Conservation (phyloP, 2,888 invertebrate genomes). For the Cenopis cana region DNA sequence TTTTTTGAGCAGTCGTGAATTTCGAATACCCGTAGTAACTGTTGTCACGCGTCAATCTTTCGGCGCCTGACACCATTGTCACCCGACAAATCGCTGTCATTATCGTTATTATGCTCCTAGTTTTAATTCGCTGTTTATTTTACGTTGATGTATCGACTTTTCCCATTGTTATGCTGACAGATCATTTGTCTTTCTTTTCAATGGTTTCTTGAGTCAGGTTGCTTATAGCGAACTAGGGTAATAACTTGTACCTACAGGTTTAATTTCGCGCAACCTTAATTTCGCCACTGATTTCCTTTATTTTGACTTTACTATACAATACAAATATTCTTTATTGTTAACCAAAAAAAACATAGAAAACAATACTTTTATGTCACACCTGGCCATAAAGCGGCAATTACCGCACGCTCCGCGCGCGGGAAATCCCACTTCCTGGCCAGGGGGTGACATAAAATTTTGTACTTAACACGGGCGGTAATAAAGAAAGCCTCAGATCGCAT, state of each 20-base stretch:
- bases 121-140: slow-evolving; percentile 33
- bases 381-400: no score
- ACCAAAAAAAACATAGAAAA: no score
- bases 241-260: not conserved
- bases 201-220: slow-evolving; percentile 1
- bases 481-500: no score
- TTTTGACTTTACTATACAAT: no score
- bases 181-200: slow-evolving; percentile 14
- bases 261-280: not conserved
- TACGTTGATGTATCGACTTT: slow-evolving; percentile 17
- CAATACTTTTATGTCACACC: no score
- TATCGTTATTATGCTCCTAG: slow-evolving; percentile 15
- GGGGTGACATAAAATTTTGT: no score
- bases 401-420: no score
- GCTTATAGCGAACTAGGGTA: not conserved
- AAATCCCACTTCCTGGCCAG: no score
- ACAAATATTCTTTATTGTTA: no score
- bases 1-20: not conserved
- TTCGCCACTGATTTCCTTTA: not conserved
- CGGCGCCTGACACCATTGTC: slow-evolving; percentile 33
- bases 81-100: slow-evolving; percentile 23
- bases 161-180: slow-evolving; percentile 14
- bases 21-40: slow-evolving; percentile 10
- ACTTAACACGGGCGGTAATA: no score
- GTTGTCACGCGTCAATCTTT: slow-evolving; percentile 16